These are phyloP conservation scores for Drosophila pachea DNA, from an alignment of 1,140 invertebrate genomes.

Conservation along the genomic window DNA sequence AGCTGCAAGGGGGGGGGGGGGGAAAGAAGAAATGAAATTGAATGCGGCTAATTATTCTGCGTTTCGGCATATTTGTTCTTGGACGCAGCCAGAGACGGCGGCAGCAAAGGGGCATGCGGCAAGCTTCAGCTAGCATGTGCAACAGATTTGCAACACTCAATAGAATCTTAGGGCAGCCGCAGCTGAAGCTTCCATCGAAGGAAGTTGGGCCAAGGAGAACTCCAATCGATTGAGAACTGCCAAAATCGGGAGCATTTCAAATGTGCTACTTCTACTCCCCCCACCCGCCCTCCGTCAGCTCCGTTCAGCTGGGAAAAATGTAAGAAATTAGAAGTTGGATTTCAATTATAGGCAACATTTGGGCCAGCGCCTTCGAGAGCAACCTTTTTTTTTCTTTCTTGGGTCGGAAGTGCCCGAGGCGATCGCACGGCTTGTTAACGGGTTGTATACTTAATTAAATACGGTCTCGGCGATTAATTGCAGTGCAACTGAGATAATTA, in stretches of 20 bases:
- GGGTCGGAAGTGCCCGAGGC: conserved; percentile 29
- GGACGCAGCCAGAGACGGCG: not conserved
- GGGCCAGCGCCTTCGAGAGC: conserved; percentile 11
- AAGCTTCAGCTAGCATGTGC: too few relatives aligned
- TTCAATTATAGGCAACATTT: conserved; percentile 37
- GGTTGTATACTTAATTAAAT: conserved; percentile 21
- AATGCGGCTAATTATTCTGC: conserved; percentile 59
- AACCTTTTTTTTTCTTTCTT: conserved; percentile 24
- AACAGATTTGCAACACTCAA: too few relatives aligned
- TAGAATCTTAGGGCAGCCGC: too few relatives aligned
- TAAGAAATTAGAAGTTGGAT: conserved; percentile 25
- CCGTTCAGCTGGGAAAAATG: not conserved
- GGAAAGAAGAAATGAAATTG: conserved; percentile 3
- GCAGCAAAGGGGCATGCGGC: too few relatives aligned
- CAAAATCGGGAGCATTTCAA: too few relatives aligned
- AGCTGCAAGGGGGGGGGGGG: conserved; percentile 6
- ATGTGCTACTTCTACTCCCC: too few relatives aligned
- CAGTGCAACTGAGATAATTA: not conserved
- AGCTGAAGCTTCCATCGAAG: too few relatives aligned
- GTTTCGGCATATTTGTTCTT: conserved; percentile 60
- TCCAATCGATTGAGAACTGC: too few relatives aligned
- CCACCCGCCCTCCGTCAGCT: too few relatives aligned
- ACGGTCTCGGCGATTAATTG: conserved; percentile 12
- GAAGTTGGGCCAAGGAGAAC: too few relatives aligned
- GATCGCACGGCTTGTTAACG: conserved; percentile 16